Evolutionary conservation across 2,797 vertebrate species (phyloP).

Genomic region (Danio albolineatus): DNA sequence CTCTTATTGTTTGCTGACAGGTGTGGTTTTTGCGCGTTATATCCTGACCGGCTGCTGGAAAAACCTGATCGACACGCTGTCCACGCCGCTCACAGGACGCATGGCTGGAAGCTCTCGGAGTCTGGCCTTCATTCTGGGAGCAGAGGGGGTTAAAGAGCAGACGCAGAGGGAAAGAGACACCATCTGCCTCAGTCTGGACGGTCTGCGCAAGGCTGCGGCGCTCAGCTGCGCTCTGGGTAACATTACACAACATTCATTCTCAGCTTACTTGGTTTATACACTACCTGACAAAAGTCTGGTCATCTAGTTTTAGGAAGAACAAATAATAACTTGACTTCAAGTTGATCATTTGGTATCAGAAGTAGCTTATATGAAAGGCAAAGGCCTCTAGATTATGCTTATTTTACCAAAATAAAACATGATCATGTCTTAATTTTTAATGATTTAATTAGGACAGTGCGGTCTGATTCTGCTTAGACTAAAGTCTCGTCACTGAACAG

Average conservation of each 20-base stretch:
- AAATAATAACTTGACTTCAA: too few relatives aligned
- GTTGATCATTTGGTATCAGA: too few relatives aligned
- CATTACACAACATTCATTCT: background rate
- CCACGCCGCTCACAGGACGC: constrained; percentile 90
- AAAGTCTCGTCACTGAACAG: too few relatives aligned
- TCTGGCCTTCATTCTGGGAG: constrained; percentile 91
- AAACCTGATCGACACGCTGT: constrained; percentile 94
- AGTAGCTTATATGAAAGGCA: too few relatives aligned
- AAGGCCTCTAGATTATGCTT: too few relatives aligned
- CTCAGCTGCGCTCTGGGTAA: constrained; percentile 95
- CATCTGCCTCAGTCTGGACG: constrained; percentile 94
- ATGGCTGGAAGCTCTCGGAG: constrained; percentile 94
- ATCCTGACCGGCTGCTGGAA: constrained; percentile 96
- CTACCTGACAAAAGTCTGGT: too few relatives aligned
- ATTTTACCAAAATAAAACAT: too few relatives aligned
- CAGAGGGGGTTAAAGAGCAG: constrained; percentile 92
- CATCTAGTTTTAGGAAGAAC: too few relatives aligned
- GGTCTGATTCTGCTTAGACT: too few relatives aligned
- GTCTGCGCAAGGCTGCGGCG: constrained; percentile 90
- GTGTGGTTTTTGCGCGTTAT: constrained; percentile 90
- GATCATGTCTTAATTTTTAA: too few relatives aligned
- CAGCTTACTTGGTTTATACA: background rate
- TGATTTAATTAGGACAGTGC: too few relatives aligned
- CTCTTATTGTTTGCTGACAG: constrained; percentile 67
- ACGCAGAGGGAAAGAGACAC: constrained; percentile 93